These are phyloP conservation scores for Macaria notata DNA, from an alignment of 2,888 invertebrate genomes.

Conservation along the genomic window DNA sequence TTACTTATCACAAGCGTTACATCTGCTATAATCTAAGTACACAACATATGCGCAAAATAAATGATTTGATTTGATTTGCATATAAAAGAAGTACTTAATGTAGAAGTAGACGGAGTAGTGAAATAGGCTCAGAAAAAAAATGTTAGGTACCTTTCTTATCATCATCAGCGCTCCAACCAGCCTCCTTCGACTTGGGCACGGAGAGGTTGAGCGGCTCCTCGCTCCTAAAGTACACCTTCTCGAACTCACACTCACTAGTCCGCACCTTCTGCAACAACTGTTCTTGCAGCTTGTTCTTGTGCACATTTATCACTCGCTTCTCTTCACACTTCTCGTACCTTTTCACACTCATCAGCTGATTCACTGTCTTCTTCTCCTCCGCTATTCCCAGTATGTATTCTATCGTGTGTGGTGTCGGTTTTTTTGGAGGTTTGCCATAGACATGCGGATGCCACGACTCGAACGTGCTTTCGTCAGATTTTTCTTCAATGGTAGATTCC, in stretches of 20 bases:
- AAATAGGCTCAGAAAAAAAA: too few relatives aligned
- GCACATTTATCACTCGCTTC: slow-evolving; percentile 51
- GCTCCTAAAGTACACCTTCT: slow-evolving; percentile 58
- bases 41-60: too few relatives aligned
- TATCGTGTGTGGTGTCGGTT: slow-evolving; percentile 93
- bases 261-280: slow-evolving; percentile 69
- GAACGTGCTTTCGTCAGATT: slow-evolving; percentile 34
- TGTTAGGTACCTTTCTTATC: slow-evolving; percentile 57
- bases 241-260: slow-evolving; percentile 64
- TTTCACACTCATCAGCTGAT: slow-evolving; percentile 65
- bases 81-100: too few relatives aligned
- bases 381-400: slow-evolving; percentile 91
- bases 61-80: too few relatives aligned
- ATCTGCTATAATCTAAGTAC: too few relatives aligned
- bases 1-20: too few relatives aligned
- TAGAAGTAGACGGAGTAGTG: too few relatives aligned
- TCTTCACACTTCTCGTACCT: slow-evolving; percentile 32
- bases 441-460: slow-evolving; percentile 94
- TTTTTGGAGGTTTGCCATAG: slow-evolving; percentile 90
- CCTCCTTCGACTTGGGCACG: slow-evolving; percentile 78
- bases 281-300: slow-evolving; percentile 71
- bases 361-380: slow-evolving; percentile 44
- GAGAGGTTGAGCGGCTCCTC: slow-evolving; percentile 84
- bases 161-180: slow-evolving; percentile 58
- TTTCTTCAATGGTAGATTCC: slow-evolving; percentile 39